Evolutionary conservation across 2,113 vertebrate genomes (phyloP).

Genomic region (Corythornis vintsioides): DNA sequence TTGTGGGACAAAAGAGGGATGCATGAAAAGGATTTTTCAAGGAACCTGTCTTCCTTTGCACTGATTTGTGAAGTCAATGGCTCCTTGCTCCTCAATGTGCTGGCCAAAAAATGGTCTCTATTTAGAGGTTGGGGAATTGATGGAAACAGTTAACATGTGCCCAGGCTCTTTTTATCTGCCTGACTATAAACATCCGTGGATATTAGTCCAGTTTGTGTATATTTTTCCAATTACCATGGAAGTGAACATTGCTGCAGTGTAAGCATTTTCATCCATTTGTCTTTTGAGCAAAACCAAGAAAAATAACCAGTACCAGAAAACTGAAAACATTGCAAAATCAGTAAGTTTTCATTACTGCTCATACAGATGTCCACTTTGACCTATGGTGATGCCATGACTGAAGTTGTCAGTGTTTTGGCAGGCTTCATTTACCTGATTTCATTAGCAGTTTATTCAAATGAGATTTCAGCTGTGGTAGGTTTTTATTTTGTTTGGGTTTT

Average conservation of each 20-base stretch:
- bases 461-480: background rate
- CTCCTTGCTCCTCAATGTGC: background rate
- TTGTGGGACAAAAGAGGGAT: background rate
- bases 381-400: background rate
- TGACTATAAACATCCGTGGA: conserved; percentile 54
- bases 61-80: background rate
- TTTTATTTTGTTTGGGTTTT: background rate
- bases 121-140: conserved; percentile 1
- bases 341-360: conserved; percentile 1
- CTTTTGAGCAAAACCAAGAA: conserved; percentile 61
- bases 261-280: conserved; percentile 54
- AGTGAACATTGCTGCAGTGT: conserved; percentile 43
- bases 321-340: conserved; percentile 35
- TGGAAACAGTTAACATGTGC: conserved; percentile 42
- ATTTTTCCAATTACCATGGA: conserved; percentile 60
- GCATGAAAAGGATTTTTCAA: background rate
- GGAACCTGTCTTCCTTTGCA: background rate
- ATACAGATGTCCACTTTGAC: conserved; percentile 50
- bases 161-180: conserved; percentile 37
- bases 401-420: background rate
- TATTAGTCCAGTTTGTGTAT: conserved; percentile 48
- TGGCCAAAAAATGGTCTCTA: background rate
- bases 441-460: background rate
- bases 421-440: background rate
- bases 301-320: conserved; percentile 48